Conservation (phyloP, 2,888 invertebrate species). For the Phasia obesa region DNA sequence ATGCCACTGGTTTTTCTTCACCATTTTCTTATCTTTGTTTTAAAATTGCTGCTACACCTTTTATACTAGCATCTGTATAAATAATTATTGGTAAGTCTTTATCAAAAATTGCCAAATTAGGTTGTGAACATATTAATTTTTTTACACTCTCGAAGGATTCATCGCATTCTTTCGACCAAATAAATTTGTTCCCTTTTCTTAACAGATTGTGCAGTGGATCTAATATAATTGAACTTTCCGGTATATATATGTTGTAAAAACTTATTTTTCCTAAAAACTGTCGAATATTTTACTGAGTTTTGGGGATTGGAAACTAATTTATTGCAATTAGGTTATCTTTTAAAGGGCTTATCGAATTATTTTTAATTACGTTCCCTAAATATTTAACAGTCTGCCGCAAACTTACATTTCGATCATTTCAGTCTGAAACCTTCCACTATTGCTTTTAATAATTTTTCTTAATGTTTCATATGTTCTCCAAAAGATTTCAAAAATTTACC, state of each 20-base stretch:
- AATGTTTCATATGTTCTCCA: conserved; percentile 50
- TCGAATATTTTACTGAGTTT: conserved; percentile 62
- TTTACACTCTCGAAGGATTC: conserved; percentile 53
- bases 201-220: conserved; percentile 69
- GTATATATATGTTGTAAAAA: conserved; percentile 69
- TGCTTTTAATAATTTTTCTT: conserved; percentile 63
- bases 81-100: conserved; percentile 67
- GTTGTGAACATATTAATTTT: conserved; percentile 64
- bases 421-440: conserved; percentile 69
- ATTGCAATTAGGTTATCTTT: conserved; percentile 64
- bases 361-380: conserved; percentile 66
- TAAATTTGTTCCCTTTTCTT: conserved; percentile 62
- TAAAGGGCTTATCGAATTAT: conserved; percentile 61
- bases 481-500: conserved; percentile 67
- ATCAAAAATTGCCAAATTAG: conserved; percentile 67
- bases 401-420: conserved; percentile 62
- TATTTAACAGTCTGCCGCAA: conserved; percentile 63
- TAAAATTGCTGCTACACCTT: conserved; percentile 66
- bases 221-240: conserved; percentile 62
- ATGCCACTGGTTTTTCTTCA: conserved; percentile 66
- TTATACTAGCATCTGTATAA: conserved; percentile 67
- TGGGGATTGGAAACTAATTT: conserved; percentile 65
- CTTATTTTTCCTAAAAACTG: conserved; percentile 69
- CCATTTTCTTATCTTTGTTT: conserved; percentile 65
- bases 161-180: conserved; percentile 66